Base-by-base conservation (phyloP, 1,140 invertebrate species). In the Campoletis sonorensis region DNA sequence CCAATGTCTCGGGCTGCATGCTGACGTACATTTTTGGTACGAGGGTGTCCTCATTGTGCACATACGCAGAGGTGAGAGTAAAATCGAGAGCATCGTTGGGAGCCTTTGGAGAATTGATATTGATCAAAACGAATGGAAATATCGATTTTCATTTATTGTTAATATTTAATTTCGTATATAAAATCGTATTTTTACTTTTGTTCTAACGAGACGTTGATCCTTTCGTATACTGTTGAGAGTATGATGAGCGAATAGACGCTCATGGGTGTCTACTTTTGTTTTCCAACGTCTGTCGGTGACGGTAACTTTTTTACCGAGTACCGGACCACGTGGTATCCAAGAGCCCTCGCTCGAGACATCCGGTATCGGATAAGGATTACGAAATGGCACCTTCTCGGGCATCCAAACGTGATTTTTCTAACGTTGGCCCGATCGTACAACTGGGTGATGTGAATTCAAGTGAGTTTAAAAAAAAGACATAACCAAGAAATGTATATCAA, bases 161-260 rank as follows among this genome's bases (percentile, higher is more conserved):
- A 13, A 23, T 26, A n/a, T 64, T 64, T 64, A 64, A 64, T 5
- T 27, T 64, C n/a, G 61, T 0, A 4, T 1, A 26, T 64, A 18
- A 64, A 64, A 64, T 64, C 3, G 0, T 26, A 26, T 64, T 18
- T 18, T 37, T 76, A 90, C 84, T 84, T 88, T 79, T n/a, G 84
- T 51, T 80, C 89, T 88, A 27, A 85, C 33, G 64, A 90, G 71
- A 27, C 88, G 86, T 45, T 83, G 64, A 85, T 91, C 85, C 61
- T 80, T 88, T 64, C 91, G 87, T 70, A 89, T 86, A 64, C 87
- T 92, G 71, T 87, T 91, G 49, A 92, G 71, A n/a, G 91, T 92
- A 27, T 92, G 91, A 88, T 92, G 90, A 80, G 90, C 86, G 78
- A 91, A 92, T 37, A 92, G 86, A 58, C 91, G 86, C 79, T 92